These are phyloP conservation scores for Puma concolor DNA, from an alignment of 2,113 vertebrate species.

Conservation along the genomic window DNA sequence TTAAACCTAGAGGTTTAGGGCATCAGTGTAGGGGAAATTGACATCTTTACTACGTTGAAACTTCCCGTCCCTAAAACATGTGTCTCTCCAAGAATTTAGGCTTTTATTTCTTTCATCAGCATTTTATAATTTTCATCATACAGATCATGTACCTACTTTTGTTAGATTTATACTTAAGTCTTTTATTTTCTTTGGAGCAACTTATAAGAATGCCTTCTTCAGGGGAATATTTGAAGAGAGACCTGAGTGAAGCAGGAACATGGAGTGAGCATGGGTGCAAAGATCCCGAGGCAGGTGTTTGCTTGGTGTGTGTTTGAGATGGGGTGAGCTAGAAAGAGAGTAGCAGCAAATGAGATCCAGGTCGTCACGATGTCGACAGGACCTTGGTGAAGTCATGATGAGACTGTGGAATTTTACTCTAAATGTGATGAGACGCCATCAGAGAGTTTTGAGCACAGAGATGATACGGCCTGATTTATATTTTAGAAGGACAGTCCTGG, in stretches of 20 bases:
- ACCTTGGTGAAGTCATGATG: not conserved
- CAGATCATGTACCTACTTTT: not conserved
- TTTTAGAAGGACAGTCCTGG: not conserved
- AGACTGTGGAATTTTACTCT: not conserved
- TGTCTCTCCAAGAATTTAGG: not conserved
- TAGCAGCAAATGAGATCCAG: not conserved
- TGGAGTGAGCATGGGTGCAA: not conserved
- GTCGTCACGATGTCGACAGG: not conserved
- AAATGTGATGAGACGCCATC: not conserved
- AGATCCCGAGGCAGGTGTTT: not conserved
- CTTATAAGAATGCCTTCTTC: constrained; percentile 13
- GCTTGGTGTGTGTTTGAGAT: not conserved
- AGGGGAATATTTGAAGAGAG: not conserved
- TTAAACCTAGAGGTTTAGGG: not conserved
- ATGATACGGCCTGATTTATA: not conserved
- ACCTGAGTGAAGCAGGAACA: not conserved
- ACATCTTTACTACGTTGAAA: not conserved
- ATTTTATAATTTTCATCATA: constrained; percentile 3
- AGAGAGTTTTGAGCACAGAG: not conserved
- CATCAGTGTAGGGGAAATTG: not conserved
- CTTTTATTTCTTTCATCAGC: constrained; percentile 35
- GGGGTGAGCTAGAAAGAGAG: not conserved
- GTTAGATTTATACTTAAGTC: not conserved
- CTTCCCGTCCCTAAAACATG: not conserved
- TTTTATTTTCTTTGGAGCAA: constrained; percentile 18